Evolutionary conservation across 2,888 invertebrate genomes (phyloP), one percentile per base, ranked within the genome.

Genomic region (Volucella zonaria): DNA sequence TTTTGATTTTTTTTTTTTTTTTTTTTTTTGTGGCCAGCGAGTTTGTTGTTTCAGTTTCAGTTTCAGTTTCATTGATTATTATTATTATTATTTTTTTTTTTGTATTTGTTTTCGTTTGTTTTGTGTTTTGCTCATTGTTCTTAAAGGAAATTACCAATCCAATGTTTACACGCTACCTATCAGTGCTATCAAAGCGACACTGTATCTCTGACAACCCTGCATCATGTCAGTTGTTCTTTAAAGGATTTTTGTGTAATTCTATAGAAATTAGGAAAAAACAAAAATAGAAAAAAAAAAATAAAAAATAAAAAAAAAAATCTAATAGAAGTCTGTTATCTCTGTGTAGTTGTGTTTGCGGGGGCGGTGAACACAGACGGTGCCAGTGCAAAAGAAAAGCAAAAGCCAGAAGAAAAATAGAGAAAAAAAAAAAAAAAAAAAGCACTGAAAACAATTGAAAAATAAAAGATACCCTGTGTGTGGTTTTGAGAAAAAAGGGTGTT

Each of bases 1-100:
- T 75, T 80, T 80, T 80, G 73, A 54, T 79, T 67, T 59, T 54
- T 74, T 67, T 59, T 54, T 74, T 15, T 18, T 47, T 79, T 67
- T 59, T 54, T 74, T 67, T 59, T 54, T 74, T 15, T 18, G 56
- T 70, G 47, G 47, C 58, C 14, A 70, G 58, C 42, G 14, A 51
- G 51, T 66, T 31, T 54, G 14, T 66, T 58, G 4, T 61, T 71
- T 61, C 42, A 12, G 4, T 54, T 66, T 61, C 42, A 12, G 58
- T 23, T 11, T 8, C 9, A n/a, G 3, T 23, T 45, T 47, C 47
- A 2, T 18, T 18, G 18, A 18, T 18, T 18, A 18, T 18, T 42
- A 38, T 38, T 62, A 6, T 0, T 38, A 23, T 23, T 23, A 23
- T 23, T 23, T 23, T 2, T 0, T 2, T 45, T 73, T 38, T 49